These are phyloP conservation scores for Aphidius gifuensis DNA, from an alignment of 1,140 invertebrate genomes.

Conservation along the genomic window DNA sequence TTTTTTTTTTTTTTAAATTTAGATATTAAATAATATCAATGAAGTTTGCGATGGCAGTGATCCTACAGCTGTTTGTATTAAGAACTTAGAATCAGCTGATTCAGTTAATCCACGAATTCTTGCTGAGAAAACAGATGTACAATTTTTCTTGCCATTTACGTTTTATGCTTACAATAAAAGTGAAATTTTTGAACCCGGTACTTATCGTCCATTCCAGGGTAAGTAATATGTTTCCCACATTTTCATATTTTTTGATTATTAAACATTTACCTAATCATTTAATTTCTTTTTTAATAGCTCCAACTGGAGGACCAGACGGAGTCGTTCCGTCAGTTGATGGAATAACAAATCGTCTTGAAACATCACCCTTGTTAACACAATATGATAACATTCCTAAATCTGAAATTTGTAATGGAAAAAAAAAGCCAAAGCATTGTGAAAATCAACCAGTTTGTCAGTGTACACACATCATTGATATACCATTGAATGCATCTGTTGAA, in stretches of 20 bases:
- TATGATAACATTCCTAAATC: no score
- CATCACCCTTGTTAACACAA: no score
- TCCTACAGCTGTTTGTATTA: conserved; percentile 8
- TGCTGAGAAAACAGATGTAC: conserved; percentile 5
- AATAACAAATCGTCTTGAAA: no score
- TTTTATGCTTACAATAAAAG: conserved; percentile 6
- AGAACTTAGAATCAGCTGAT: conserved; percentile 7
- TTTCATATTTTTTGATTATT: neutral
- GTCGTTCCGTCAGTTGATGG: no score
- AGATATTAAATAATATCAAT: conserved; percentile 20
- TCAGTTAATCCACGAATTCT: conserved; percentile 8
- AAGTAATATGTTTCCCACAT: neutral
- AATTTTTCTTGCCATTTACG: conserved; percentile 7
- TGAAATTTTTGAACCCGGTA: conserved; percentile 11
- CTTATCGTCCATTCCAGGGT: conserved; percentile 14
- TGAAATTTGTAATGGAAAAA: no score
- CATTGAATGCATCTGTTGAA: no score
- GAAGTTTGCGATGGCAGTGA: conserved; percentile 4
- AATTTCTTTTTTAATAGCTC: no score
- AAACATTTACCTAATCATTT: no score
- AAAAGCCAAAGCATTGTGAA: no score
- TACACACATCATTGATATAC: no score
- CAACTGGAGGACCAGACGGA: no score
- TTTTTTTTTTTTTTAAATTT: neutral
- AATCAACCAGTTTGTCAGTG: no score